Percentiles rank a stretch among this genome's conserved stretches.
phyloP scores from a whole-genome alignment of 2,888 invertebrate species.

The Xestobium rufovillosum region DNA sequence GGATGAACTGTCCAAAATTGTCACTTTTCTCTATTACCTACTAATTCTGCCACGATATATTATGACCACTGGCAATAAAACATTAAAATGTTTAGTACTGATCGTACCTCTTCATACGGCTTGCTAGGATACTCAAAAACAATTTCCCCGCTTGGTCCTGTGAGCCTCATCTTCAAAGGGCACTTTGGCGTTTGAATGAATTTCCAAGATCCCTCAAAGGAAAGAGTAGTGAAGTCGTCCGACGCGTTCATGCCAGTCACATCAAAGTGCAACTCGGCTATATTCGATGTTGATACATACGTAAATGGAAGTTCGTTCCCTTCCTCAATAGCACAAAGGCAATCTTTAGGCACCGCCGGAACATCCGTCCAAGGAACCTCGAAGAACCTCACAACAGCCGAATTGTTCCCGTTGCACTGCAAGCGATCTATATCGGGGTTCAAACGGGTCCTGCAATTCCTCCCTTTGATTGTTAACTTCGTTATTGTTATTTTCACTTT shows the following conservation, averaged over 20 bases:
- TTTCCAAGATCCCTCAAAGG: slow-evolving; percentile 78
- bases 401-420: slow-evolving; percentile 63
- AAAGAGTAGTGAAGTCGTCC: slow-evolving; percentile 78
- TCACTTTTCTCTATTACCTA: no score
- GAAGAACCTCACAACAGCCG: slow-evolving; percentile 64
- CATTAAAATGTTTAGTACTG: no score
- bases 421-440: slow-evolving; percentile 61
- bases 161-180: slow-evolving; percentile 59
- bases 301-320: slow-evolving; percentile 55
- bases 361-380: slow-evolving; percentile 68
- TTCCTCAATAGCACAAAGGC: slow-evolving; percentile 60
- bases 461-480: slow-evolving; percentile 52
- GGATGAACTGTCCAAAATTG: no score
- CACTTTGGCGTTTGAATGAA: slow-evolving; percentile 66
- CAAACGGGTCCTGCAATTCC: slow-evolving; percentile 51
- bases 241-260: slow-evolving; percentile 76
- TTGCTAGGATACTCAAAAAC: slow-evolving; percentile 45
- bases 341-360: slow-evolving; percentile 67
- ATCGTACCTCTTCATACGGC: slow-evolving; percentile 33
- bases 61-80: no score
- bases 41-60: no score
- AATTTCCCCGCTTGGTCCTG: slow-evolving; percentile 72
- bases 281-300: slow-evolving; percentile 66
- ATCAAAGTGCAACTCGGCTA: slow-evolving; percentile 74
- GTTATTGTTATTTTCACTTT: slow-evolving; percentile 69